A percentile compares a stretch with the other conserved stretches of the same genome.
phyloP scores from a whole-genome alignment of 1,140 invertebrate species.

The Neodiprion pinetum region DNA sequence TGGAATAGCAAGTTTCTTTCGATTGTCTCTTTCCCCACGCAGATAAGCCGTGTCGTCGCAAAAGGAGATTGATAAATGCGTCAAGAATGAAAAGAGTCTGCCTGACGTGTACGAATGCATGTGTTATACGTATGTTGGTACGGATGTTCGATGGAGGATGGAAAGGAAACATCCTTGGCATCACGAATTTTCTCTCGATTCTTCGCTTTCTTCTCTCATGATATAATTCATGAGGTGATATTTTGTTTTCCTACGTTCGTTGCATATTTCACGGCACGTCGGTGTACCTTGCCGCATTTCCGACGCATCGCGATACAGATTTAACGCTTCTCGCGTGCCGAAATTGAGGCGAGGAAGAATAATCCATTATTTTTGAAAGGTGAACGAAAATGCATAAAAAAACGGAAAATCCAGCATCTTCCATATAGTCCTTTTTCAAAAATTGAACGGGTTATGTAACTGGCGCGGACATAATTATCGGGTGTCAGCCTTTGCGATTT shows the following conservation, averaged over 20 bases:
- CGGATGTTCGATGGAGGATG: not conserved
- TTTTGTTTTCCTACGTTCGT: constrained; percentile 6
- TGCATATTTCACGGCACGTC: constrained; percentile 4
- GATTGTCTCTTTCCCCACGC: not conserved
- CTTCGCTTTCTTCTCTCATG: not conserved
- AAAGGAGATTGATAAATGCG: not conserved
- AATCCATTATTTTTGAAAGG: too few species aligned
- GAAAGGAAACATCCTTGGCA: not conserved
- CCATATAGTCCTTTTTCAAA: too few species aligned
- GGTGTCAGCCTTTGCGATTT: too few species aligned
- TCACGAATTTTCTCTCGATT: not conserved
- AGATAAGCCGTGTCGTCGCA: not conserved
- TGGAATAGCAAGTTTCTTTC: not conserved
- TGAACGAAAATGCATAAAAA: too few species aligned
- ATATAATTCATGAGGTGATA: constrained; percentile 1
- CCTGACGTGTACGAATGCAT: not conserved
- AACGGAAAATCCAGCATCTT: too few species aligned
- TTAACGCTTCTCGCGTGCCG: too few species aligned
- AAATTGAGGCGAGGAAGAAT: too few species aligned
- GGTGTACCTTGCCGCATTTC: not conserved
- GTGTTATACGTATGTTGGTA: not conserved
- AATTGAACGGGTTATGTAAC: too few species aligned
- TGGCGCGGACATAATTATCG: too few species aligned
- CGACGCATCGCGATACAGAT: not conserved
- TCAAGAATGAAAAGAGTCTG: not conserved